Base-by-base conservation (phyloP, 2,113 vertebrate genomes). In the Todiramphus chloris region DNA sequence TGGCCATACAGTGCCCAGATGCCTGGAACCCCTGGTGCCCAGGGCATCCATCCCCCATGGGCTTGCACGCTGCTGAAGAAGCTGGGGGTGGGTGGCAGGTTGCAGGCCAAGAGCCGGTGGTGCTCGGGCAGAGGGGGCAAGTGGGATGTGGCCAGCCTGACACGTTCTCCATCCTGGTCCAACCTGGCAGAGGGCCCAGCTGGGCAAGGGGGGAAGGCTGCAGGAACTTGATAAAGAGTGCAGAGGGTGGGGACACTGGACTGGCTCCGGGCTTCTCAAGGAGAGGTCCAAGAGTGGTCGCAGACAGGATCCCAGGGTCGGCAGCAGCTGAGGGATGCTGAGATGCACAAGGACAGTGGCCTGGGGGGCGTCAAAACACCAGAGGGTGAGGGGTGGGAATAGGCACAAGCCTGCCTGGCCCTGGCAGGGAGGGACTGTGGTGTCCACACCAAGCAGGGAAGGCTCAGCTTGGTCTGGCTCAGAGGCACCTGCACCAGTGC, bases 171-270 rank as follows among this genome's bases (percentile, higher is more conserved):
- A 6, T 59, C 48, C 44, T 11, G 0, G 39, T 31, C 55, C 1
- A 0, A 28, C 16, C 91, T 89, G 91, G 87, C 89, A 1, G 12
- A 56, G 7, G 55, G 83, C 89, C 89, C 14, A 1, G 35, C 18
- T 5, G 0, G 82, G 88, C 64, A 46, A 18, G 6, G 60, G 69
- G 78, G 56, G 16, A 92, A 93, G 25, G 91, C 94, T 96, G 94
- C 93, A 96, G 91, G 93, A 96, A 92, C 76, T 86, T 48, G 93
- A 96, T 95, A 96, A 96, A 10, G 3, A 8, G 35, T 27, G n/a
- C 2, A 8, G 18, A 92, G 86, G 75, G 89, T 89, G 93, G 87
- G 83, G 41, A 92, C 6, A 2, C 0, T 2, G 83, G 30, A 27
- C 72, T n/a, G 55, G 86, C 46, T 91, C 85, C 1, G 0, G 73